Evolutionary conservation across 2,888 invertebrate species (phyloP), one percentile per base, ranked within the genome.

Genomic region (Tanytarsus gracilentus): DNA sequence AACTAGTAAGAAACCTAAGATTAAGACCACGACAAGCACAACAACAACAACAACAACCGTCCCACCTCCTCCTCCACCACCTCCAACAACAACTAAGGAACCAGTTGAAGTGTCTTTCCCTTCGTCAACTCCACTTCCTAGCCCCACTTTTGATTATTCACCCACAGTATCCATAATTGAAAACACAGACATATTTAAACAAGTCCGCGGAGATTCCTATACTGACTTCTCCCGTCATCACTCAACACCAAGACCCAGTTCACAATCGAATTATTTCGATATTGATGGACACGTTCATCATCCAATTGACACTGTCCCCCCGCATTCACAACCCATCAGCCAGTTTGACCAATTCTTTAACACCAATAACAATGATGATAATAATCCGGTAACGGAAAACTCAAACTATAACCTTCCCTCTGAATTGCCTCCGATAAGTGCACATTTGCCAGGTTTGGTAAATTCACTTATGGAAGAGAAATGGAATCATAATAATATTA

Each of bases 371-470:
- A 73, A 74, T 62, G 71, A 71, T 61, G 74, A 76, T 51, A 72
- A 73, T 36, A 72, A 75, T 40, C 64, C 66, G 50, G 73, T 74
- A 5, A 75, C 77, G 14, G 68, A 71, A 48, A 72, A 77, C 48
- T 78, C 80, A 0, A 75, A 76, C 27, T 79, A 78, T 36, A 77
- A 76, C 60, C 66, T 80, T 36, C 79, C 80, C 2, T 76, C 78
- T 1, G 77, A 81, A 64, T 68, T 81, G 18, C 79, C 81, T 1
- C 72, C 78, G 1, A 73, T 80, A 44, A 79, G 78, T 14, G 78
- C 80, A 0, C 78, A 79, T 64, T 71, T 82, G 26, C 81, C 82
- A 1, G 79, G 79, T 0, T 69, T 82, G 23, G 79, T 83, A 0
- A 82, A 82, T 66, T 78, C 80, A 27, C 70, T 84, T 29, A 75